A percentile compares a stretch with the other conserved stretches of the same genome.
phyloP scores from a whole-genome alignment of 2,888 invertebrate genomes.

The Buathra laborator region DNA sequence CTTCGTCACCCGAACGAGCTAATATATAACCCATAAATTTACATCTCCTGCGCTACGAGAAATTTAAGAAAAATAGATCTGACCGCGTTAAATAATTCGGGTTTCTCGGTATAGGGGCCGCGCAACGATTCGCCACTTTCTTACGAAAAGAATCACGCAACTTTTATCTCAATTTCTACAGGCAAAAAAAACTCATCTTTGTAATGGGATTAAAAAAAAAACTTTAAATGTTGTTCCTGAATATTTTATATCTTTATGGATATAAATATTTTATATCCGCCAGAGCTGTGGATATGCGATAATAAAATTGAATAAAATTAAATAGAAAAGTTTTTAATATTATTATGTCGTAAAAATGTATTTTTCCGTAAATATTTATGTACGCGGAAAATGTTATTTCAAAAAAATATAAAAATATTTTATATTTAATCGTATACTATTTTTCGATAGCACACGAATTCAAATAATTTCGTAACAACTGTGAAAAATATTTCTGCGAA shows the following conservation, averaged over 20 bases:
- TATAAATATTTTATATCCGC: too few relatives aligned
- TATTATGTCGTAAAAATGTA: background rate
- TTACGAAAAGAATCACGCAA: background rate
- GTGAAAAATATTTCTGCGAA: background rate
- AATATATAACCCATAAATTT: slow-evolving; percentile 10
- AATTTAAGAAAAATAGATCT: slow-evolving; percentile 1
- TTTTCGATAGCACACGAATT: too few relatives aligned
- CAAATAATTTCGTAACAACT: background rate
- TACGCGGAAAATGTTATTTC: background rate
- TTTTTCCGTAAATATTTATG: background rate
- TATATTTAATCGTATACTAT: too few relatives aligned
- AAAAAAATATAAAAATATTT: too few relatives aligned
- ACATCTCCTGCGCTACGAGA: background rate
- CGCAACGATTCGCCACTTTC: background rate
- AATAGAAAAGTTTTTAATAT: too few relatives aligned
- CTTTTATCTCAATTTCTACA: background rate
- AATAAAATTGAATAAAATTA: too few relatives aligned
- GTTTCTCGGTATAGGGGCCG: background rate
- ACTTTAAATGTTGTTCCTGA: too few relatives aligned
- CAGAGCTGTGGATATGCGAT: too few relatives aligned
- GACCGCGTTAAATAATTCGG: slow-evolving; percentile 1
- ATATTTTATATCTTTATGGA: too few relatives aligned
- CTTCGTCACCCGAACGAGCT: background rate
- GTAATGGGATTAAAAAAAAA: too few relatives aligned
- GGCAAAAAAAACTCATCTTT: too few relatives aligned